These are phyloP conservation scores for Tinea semifulvella DNA, from an alignment of 2,888 invertebrate genomes.

Conservation along the genomic window DNA sequence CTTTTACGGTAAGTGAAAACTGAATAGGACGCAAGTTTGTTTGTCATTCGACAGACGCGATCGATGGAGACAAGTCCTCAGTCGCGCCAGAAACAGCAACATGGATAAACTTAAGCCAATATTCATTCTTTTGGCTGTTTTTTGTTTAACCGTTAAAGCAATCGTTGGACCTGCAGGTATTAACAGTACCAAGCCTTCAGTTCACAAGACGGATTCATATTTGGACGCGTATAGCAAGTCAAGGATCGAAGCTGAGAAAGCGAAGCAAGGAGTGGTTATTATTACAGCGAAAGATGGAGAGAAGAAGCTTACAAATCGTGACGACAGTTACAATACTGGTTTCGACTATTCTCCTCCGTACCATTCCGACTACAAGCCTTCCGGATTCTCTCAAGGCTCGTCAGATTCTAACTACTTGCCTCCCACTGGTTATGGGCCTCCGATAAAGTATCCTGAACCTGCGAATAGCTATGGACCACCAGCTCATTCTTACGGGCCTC, in stretches of 20 bases:
- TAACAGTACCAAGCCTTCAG: conserved; percentile 37
- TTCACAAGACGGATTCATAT: conserved; percentile 66
- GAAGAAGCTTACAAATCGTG: conserved; percentile 54
- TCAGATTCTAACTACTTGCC: conserved; percentile 31
- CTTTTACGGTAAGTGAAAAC: conserved; percentile 67
- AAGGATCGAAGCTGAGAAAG: conserved; percentile 51
- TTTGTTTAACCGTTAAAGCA: conserved; percentile 41
- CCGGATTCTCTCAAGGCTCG: conserved; percentile 30
- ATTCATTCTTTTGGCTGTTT: conserved; percentile 35
- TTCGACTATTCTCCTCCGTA: conserved; percentile 48
- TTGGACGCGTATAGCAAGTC: conserved; percentile 72
- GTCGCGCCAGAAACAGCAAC: conserved; percentile 24
- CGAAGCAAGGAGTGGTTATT: conserved; percentile 51
- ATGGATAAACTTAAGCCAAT: conserved; percentile 32
- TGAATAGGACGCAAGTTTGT: conserved; percentile 43
- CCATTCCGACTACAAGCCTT: conserved; percentile 41
- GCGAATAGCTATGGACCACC: conserved; percentile 40
- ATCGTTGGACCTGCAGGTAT: conserved; percentile 41
- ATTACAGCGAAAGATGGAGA: conserved; percentile 58
- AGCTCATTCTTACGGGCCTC: conserved; percentile 41
- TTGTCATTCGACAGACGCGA: conserved; percentile 58
- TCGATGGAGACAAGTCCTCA: conserved; percentile 58
- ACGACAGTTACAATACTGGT: conserved; percentile 49
- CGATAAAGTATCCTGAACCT: conserved; percentile 40
- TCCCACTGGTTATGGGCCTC: conserved; percentile 36